A percentile compares a stretch with the other conserved stretches of the same genome.
Evolutionary conservation across 2,113 vertebrate species (phyloP).

Genomic region (Oplegnathus fasciatus): DNA sequence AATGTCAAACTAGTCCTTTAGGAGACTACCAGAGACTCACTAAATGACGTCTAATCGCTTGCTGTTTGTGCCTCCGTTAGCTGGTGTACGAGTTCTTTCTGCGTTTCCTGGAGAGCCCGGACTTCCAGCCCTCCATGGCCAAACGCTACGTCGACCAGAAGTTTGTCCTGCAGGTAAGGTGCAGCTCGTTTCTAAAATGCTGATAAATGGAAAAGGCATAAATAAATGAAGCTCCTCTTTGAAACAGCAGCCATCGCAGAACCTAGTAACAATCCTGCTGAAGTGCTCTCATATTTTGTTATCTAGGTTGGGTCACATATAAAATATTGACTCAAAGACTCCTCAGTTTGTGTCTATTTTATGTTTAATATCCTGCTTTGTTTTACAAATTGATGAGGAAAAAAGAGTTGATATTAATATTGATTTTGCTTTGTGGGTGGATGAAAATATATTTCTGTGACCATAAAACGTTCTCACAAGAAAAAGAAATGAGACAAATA

Average conservation of each 20-base stretch:
- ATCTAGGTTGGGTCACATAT: conserved; percentile 8
- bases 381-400: neutral
- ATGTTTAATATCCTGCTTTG: neutral
- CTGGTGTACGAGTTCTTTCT: conserved; percentile 96
- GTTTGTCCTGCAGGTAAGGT: conserved; percentile 91
- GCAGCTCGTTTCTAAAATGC: conserved; percentile 5
- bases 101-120: conserved; percentile 93
- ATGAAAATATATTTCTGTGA: neutral
- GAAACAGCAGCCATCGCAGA: neutral
- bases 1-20: neutral
- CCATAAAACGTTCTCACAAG: neutral
- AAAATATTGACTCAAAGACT: neutral
- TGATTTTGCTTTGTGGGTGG: neutral
- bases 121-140: conserved; percentile 94
- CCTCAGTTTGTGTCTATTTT: neutral
- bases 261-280: neutral
- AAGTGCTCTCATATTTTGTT: neutral
- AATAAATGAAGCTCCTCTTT: conserved; percentile 39
- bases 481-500: neutral
- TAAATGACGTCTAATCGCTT: neutral
- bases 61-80: conserved; percentile 69
- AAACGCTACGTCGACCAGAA: conserved; percentile 96
- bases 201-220: conserved; percentile 4
- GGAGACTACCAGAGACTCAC: neutral
- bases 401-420: conserved; percentile 9